Base-by-base conservation (phyloP, 1,140 invertebrate genomes). In the Apocrypta bakeri region DNA sequence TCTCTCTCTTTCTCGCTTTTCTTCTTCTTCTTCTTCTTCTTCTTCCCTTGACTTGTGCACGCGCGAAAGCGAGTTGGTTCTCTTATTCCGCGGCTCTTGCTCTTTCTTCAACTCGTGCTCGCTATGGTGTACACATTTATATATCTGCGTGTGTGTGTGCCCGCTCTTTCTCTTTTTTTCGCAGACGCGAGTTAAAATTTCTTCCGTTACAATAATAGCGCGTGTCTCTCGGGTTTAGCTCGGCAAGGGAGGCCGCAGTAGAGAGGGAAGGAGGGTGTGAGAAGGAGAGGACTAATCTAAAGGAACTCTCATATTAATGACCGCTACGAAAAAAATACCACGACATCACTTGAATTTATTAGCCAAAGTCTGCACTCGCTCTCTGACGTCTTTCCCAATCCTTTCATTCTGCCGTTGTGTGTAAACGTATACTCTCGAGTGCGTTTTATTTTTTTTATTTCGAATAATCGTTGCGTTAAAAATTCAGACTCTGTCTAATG, bases 121-220 rank as follows among this genome's bases (percentile, higher is more conserved):
- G 27, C 21, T 33, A 21, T 61, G 21, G 48, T 56, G 17, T 56
- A 56, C n/a, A 56, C 6, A 37, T 37, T 2, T 37, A 9, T 9
- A 37, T n/a, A n/a, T n/a, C n/a, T n/a, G n/a, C n/a, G n/a, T n/a
- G n/a, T n/a, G n/a, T n/a, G n/a, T n/a, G 33, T 24, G 61, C 69
- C 37, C 64, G 61, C 66, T 71, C 61, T 69, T 27, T 76, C 63
- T 56, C 72, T 48, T 63, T 76, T 61, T 61, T 42, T 66, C 37
- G 42, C 63, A 74, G 71, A 85, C 87, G 82, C 85, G 87, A 90
- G 87, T 87, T 89, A 84, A 89, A 91, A 91, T 90, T 91, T 90
- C 89, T 89, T 90, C 88, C 86, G 85, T 88, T 86, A 85, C 87
- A 88, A 88, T 89, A 87, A 86, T 87, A 87, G 85, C 87, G 84